phyloP scores from a whole-genome alignment of 2,113 vertebrate species.

The Falco punctatus region DNA sequence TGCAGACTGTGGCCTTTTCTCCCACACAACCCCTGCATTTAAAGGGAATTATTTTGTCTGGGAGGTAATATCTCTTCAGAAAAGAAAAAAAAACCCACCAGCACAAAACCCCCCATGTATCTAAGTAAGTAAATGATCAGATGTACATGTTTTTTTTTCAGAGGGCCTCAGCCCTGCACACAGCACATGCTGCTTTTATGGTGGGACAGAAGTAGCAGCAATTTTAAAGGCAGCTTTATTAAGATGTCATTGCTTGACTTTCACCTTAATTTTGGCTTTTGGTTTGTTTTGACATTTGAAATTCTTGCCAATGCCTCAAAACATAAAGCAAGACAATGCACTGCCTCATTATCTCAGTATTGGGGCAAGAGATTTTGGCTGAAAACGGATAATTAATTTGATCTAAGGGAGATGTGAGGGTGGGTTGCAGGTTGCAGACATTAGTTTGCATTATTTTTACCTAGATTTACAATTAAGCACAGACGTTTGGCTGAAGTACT shows the following conservation, averaged over 20 bases:
- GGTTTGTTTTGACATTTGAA: not conserved
- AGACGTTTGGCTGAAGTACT: not conserved
- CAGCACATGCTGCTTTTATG: not conserved
- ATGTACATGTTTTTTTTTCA: fast-evolving
- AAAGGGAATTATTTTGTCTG: not conserved
- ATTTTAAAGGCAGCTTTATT: not conserved
- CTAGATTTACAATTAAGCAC: not conserved
- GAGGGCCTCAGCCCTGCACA: not conserved
- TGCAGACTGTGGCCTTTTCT: not conserved
- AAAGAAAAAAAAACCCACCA: not conserved
- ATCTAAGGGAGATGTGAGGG: not conserved
- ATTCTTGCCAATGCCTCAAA: not conserved
- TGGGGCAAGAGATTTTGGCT: not conserved
- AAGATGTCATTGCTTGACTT: not conserved
- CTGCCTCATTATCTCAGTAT: not conserved
- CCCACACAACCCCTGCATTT: not conserved
- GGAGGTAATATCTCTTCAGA: not conserved
- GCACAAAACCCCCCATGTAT: not conserved
- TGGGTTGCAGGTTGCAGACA: not conserved
- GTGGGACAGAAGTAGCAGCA: not conserved
- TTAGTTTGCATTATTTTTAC: not conserved
- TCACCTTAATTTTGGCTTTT: not conserved
- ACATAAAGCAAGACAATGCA: not conserved
- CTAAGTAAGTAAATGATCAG: not conserved
- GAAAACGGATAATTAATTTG: not conserved